Evolutionary conservation across 2,797 vertebrate species (phyloP), one percentile per base, ranked within the genome.

Genomic region (Pogonophryne albipinna): DNA sequence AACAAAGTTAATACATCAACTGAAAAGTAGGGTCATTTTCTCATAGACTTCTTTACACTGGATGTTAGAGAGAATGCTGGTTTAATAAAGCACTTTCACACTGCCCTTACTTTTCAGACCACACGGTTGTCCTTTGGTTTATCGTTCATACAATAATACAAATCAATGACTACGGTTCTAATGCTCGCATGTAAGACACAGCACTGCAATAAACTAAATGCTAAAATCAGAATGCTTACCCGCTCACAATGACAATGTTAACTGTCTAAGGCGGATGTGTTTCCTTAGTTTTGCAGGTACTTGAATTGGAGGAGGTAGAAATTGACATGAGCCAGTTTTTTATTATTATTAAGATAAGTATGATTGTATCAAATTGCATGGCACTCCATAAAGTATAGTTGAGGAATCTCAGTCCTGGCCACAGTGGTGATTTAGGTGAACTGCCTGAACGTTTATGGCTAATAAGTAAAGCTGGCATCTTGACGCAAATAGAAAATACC

Each of bases 401-500:
- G 44, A 44, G 23, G 47, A 56, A 47, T 27, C 27, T 27, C 27
- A 27, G 27, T 27, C 27, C 27, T 27, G 27, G 23, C 23, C 23
- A 27, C 23, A 27, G 23, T 27, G 23, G 27, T 27, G 27, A 27
- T 67, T 34, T 23, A 53, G 23, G 2, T 9, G 6, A 69, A 38
- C 4, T 10, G n/a, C 46, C 9, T 16, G 66, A 19, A 57, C 62
- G 38, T 85, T 84, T 75, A 74, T 15, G 38, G 12, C 52, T 10
- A 17, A 41, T 61, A 6, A 76, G 72, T 75, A 20, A 78, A 79
- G 23, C 69, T 79, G 65, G 46, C 60, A 71, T 76, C 66, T 61
- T 57, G 52, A 84, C 66, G 59, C 73, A 84, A 87, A 91, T 90
- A 92, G 85, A 85, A 87, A 85, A 65, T 8, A 27, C 44, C 57